Evolutionary conservation across 2,888 invertebrate genomes (phyloP).

Genomic region (Synergus laeviventris): DNA sequence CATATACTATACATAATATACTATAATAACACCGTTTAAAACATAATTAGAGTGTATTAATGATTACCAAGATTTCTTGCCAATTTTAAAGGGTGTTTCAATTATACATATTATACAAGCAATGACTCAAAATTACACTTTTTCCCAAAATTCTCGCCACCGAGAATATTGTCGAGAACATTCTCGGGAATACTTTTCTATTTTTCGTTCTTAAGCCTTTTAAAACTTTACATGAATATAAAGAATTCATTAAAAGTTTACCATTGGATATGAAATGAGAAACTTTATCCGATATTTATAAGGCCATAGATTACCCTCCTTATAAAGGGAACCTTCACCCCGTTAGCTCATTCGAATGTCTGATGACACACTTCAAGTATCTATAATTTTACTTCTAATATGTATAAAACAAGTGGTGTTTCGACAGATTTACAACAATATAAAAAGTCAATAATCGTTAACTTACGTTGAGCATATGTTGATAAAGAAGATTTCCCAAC

Average conservation of each 20-base stretch:
- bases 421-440: background rate
- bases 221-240: no score
- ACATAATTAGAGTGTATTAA: background rate
- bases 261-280: background rate
- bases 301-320: conserved; percentile 10
- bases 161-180: no score
- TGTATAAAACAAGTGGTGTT: background rate
- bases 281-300: conserved; percentile 16
- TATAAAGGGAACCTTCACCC: conserved; percentile 15
- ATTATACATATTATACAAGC: no score
- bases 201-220: no score
- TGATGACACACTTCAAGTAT: conserved; percentile 20
- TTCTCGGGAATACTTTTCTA: no score
- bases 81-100: no score
- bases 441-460: conserved; percentile 25
- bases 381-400: conserved; percentile 20
- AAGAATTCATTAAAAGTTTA: background rate
- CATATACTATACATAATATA: no score
- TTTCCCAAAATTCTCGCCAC: no score
- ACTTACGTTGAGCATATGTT: conserved; percentile 89
- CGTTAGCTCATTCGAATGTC: background rate
- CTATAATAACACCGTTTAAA: no score
- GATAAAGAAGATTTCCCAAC: conserved; percentile 89
- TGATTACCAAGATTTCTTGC: background rate
- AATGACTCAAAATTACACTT: no score